Evolutionary conservation across 2,888 invertebrate species (phyloP).

Genomic region (Parelbella ahira): DNA sequence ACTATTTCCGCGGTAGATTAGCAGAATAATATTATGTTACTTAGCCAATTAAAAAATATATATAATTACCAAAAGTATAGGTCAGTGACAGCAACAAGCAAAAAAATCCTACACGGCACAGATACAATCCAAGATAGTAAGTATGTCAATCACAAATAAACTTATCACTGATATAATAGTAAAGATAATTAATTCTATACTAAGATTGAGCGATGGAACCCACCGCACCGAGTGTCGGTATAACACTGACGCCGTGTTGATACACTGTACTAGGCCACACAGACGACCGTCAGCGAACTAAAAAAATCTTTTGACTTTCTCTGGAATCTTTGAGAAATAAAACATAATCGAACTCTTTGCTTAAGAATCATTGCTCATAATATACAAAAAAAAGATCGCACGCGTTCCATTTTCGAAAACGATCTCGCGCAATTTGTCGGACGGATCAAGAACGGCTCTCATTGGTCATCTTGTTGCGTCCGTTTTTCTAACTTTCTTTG

Average conservation of each 20-base stretch:
- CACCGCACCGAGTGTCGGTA: constrained; percentile 60
- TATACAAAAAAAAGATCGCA: constrained; percentile 26
- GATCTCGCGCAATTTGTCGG: constrained; percentile 31
- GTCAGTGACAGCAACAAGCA: not conserved
- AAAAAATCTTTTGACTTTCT: constrained; percentile 33
- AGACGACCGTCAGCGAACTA: constrained; percentile 5
- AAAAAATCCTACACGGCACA: constrained; percentile 15
- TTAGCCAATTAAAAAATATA: not conserved
- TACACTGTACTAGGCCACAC: constrained; percentile 28
- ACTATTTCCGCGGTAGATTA: too few species aligned
- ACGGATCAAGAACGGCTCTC: constrained; percentile 52
- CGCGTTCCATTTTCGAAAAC: constrained; percentile 33
- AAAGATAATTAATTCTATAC: constrained; percentile 15
- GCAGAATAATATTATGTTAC: too few species aligned
- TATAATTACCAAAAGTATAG: constrained; percentile 12
- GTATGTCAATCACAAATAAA: constrained; percentile 17
- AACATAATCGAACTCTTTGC: constrained; percentile 30
- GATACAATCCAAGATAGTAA: constrained; percentile 2
- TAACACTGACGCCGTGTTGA: constrained; percentile 48
- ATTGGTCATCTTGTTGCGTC: constrained; percentile 54
- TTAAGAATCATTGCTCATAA: constrained; percentile 4
- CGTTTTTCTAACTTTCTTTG: constrained; percentile 76
- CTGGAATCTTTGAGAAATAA: constrained; percentile 30
- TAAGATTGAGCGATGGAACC: constrained; percentile 39
- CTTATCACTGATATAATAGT: constrained; percentile 27